Base-by-base conservation (phyloP, 2,797 vertebrate species). In the Intellagama lesueurii region DNA sequence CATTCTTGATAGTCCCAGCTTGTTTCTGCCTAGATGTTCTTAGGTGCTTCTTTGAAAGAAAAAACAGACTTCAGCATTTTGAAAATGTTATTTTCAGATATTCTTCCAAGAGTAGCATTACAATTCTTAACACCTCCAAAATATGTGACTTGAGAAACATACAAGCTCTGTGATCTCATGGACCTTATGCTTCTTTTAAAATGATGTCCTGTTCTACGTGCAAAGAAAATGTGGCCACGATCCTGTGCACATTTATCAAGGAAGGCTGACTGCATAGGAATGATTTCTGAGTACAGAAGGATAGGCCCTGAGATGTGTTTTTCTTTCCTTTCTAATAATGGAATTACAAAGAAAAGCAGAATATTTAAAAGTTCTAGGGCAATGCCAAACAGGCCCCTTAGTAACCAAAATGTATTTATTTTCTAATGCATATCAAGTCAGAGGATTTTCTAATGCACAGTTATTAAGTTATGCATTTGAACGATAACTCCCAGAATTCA, bases 381-480 rank as follows among this genome's bases (percentile, higher is more conserved):
- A 64, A 17, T 64, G 19, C 19, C 16, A 64, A 22, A 14, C 60
- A 64, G 60, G 19, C 60, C 40, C 60, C 60, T 22, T 64, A 64
- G 60, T 56, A 56, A 56, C 52, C 52, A 56, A 56, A 56, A 56
- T 14, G 52, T 56, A 56, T 14, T 56, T 56, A 56, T 56, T 56
- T 56, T 16, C 52, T 14, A 56, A 56, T 14, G 52, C 52, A 24
- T 19, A 22, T 64, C 17, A 64, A 64, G 17, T 64, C 60, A 64
- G 60, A 22, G 2, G 16, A 92, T 60, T 52, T 80, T 86, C 12
- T 32, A 84, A 88, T 89, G 88, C 91, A 93, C 92, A 93, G 60
- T 7, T 76, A 73, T 16, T 24, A 64, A 64, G 19, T 64, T 64
- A 22, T 64, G 19, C 60, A 64, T 64, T 64, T 17, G 60, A 14